Percentiles rank a stretch among this genome's conserved stretches.
These are phyloP conservation scores for Epizoanthus illoricatus DNA, from an alignment of 92 coral and sea anemone species.

Conservation along the genomic window DNA sequence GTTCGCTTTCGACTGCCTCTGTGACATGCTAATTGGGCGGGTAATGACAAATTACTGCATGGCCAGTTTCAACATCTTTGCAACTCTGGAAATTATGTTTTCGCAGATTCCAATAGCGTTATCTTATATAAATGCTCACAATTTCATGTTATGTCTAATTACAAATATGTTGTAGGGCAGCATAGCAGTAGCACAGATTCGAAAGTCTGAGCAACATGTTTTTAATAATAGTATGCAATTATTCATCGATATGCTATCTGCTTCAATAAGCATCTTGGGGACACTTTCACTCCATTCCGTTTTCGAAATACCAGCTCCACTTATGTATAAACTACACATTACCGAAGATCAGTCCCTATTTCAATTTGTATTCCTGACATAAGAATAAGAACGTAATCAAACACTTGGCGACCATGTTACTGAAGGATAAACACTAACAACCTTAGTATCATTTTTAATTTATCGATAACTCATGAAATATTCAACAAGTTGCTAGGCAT, in stretches of 20 bases:
- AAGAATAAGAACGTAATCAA: neutral
- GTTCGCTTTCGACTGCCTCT: neutral
- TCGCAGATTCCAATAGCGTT: neutral
- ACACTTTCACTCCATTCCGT: neutral
- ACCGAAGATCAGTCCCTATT: neutral
- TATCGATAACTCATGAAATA: neutral
- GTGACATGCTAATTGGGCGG: neutral
- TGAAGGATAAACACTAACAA: neutral
- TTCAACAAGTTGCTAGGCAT: constrained; percentile 7
- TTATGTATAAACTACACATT: neutral
- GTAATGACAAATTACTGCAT: neutral
- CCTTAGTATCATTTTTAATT: neutral
- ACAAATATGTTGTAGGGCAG: too few species aligned
- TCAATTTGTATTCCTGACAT: neutral
- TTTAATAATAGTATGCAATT: neutral
- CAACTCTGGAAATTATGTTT: neutral
- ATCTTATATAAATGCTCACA: neutral
- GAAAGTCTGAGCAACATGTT: neutral
- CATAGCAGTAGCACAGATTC: too few species aligned
- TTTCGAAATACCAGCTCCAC: neutral
- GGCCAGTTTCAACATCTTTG: neutral
- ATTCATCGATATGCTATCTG: constrained; percentile 19
- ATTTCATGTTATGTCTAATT: too few species aligned
- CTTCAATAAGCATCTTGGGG: neutral
- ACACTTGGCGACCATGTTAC: neutral